A percentile compares a stretch with the other conserved stretches of the same genome.
Conservation (phyloP, 2,113 vertebrate genomes). For the Scophthalmus maximus region DNA sequence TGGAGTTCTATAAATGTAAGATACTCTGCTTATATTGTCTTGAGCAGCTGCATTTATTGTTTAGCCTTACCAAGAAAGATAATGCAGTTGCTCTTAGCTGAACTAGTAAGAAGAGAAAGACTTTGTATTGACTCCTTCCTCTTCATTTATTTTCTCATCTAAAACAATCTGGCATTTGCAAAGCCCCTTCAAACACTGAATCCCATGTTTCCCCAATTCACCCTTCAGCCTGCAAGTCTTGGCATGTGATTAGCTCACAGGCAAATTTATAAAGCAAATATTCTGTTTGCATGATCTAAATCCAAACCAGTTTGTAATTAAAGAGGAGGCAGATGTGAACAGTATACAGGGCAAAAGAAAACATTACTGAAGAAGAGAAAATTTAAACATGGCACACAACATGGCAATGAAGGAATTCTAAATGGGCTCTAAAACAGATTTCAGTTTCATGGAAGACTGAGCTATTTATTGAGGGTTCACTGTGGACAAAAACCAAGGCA, state of each 20-base stretch:
- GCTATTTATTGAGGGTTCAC: slow-evolving; percentile 6
- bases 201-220: slow-evolving; percentile 20
- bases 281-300: slow-evolving; percentile 51
- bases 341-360: slow-evolving; percentile 51
- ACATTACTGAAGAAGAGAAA: slow-evolving; percentile 37
- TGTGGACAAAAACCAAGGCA: slow-evolving; percentile 3
- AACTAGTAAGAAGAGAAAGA: not conserved
- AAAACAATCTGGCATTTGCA: not conserved
- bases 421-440: not conserved
- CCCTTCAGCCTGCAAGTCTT: slow-evolving; percentile 13
- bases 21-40: not conserved
- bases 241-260: slow-evolving; percentile 22
- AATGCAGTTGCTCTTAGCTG: not conserved
- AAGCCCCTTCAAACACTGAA: slow-evolving; percentile 3
- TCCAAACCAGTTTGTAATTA: slow-evolving; percentile 42
- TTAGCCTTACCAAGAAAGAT: not conserved
- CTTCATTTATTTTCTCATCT: not conserved
- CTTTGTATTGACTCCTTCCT: not conserved
- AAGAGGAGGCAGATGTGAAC: slow-evolving; percentile 60
- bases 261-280: slow-evolving; percentile 36
- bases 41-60: not conserved
- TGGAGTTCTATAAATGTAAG: not conserved
- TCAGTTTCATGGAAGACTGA: not conserved
- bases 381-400: slow-evolving; percentile 29
- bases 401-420: slow-evolving; percentile 20